Conservation (phyloP, 2,113 vertebrate species). For the Ameiurus melas region DNA sequence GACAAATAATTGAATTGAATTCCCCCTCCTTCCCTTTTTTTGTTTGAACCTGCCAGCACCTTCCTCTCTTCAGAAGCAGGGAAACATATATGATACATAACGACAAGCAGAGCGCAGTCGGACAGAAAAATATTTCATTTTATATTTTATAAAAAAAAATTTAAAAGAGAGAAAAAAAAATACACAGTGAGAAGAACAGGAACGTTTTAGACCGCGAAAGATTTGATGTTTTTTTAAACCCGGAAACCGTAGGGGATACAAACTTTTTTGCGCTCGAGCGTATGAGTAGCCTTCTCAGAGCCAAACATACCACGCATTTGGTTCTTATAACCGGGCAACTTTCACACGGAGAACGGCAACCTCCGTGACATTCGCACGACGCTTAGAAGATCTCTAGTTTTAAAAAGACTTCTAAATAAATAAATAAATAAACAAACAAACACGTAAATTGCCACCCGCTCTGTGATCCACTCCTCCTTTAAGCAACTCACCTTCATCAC, state of each 20-base stretch:
- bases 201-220: too few species aligned
- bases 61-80: not conserved
- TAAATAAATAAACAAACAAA: not conserved
- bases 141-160: not conserved
- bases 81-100: not conserved
- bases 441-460: not conserved
- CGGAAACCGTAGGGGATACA: too few species aligned
- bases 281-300: not conserved
- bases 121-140: not conserved
- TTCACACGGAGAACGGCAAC: not conserved
- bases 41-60: not conserved
- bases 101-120: not conserved
- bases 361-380: not conserved
- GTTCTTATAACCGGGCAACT: not conserved
- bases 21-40: not conserved
- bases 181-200: too few species aligned
- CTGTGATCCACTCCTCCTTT: slow-evolving; percentile 48
- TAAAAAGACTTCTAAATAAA: not conserved
- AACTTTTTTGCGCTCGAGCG: not conserved
- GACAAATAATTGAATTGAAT: slow-evolving; percentile 55
- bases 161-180: not conserved
- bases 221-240: not conserved
- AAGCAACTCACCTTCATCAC: slow-evolving; percentile 48
- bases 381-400: not conserved
- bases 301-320: not conserved